These are phyloP conservation scores for Disparrhopalites patrizii DNA, from an alignment of 2,888 invertebrate species.

Conservation along the genomic window DNA sequence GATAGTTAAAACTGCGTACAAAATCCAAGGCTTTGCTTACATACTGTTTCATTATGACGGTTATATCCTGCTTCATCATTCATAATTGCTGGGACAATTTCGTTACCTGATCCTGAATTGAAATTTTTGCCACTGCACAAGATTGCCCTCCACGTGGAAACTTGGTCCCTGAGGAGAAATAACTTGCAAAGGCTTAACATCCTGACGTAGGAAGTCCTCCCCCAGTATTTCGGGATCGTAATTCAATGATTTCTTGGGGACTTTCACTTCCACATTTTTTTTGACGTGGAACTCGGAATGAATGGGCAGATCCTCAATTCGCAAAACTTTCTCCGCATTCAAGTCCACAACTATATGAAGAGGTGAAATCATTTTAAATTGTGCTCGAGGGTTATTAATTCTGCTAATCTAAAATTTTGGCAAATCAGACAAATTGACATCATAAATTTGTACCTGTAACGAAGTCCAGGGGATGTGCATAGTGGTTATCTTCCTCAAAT, in stretches of 20 bases:
- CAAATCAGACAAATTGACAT: background rate
- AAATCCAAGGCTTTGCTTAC: no score
- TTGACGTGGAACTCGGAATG: conserved; percentile 29
- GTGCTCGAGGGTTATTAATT: background rate
- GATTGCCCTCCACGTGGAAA: conserved; percentile 40
- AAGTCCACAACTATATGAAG: conserved; percentile 40
- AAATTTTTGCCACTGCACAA: conserved; percentile 44
- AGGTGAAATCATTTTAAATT: no score
- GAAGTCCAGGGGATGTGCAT: conserved; percentile 42
- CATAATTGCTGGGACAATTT: no score
- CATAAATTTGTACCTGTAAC: conserved; percentile 30
- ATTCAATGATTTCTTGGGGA: conserved; percentile 33
- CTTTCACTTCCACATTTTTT: conserved; percentile 13
- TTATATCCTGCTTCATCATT: no score
- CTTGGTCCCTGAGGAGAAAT: conserved; percentile 43
- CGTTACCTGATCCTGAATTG: conserved; percentile 40
- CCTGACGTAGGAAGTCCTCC: conserved; percentile 22
- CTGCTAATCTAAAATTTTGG: background rate
- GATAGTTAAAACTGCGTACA: conserved; percentile 34
- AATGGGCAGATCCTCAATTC: conserved; percentile 39
- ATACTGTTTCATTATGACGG: no score
- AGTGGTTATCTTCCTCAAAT: conserved; percentile 42
- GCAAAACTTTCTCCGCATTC: conserved; percentile 33
- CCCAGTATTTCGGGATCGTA: conserved; percentile 36
- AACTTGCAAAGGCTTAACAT: conserved; percentile 39